A percentile compares a stretch with the other conserved stretches of the same genome.
Evolutionary conservation across 2,113 vertebrate genomes (phyloP).

Genomic region (Notiomystis cincta): DNA sequence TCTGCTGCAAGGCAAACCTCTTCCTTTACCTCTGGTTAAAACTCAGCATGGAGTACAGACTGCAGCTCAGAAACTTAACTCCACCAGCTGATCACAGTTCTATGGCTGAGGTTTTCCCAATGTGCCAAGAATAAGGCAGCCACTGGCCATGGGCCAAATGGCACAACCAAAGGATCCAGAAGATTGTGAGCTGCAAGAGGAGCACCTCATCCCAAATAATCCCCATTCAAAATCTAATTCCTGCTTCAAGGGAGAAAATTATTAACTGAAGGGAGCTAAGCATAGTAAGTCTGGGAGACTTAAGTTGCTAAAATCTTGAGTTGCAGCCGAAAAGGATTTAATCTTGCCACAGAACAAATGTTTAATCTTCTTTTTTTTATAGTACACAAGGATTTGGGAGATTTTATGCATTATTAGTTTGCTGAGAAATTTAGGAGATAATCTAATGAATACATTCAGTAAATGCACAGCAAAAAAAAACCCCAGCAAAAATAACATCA

Average conservation of each 20-base stretch:
- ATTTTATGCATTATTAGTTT: constrained; percentile 32
- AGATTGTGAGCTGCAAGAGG: background rate
- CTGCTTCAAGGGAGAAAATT: background rate
- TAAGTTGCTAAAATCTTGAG: background rate
- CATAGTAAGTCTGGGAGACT: background rate
- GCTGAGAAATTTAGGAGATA: constrained; percentile 31
- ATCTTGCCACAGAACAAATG: background rate
- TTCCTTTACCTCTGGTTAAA: background rate
- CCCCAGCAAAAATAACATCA: background rate
- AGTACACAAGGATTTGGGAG: background rate
- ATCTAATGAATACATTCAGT: background rate
- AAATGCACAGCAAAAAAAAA: background rate
- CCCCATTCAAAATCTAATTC: background rate
- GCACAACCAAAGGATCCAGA: background rate
- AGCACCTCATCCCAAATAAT: background rate
- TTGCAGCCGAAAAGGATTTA: background rate
- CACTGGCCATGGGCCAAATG: fast-evolving
- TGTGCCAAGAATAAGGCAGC: fast-evolving
- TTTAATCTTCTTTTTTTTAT: background rate
- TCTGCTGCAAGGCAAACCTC: background rate
- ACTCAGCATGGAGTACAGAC: background rate
- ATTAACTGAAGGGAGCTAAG: background rate
- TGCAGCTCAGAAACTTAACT: background rate
- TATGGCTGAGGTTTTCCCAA: background rate
- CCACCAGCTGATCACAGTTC: background rate